Percentiles rank a stretch among this genome's conserved stretches.
Evolutionary conservation across 2,888 invertebrate genomes (phyloP).

Genomic region (Eupithecia inturbata): DNA sequence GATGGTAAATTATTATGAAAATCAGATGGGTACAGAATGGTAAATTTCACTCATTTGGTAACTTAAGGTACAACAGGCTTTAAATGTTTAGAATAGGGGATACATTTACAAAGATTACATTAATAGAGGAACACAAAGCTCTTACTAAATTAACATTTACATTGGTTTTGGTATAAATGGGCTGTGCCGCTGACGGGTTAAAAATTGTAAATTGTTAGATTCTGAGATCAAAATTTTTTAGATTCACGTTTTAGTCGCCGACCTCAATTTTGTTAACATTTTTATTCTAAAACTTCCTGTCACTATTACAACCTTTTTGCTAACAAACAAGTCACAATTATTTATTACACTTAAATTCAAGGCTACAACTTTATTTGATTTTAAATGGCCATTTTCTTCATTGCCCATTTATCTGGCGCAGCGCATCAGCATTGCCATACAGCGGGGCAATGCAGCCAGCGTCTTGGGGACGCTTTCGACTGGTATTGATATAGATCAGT

Average conservation of each 20-base stretch:
- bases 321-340: neutral
- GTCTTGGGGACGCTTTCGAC: too few relatives aligned
- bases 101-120: conserved; percentile 66
- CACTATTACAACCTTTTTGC: neutral
- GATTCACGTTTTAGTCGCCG: conserved; percentile 54
- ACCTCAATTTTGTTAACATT: neutral
- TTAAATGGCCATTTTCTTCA: neutral
- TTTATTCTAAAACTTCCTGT: neutral
- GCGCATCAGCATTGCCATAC: too few relatives aligned
- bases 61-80: conserved; percentile 33
- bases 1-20: conserved; percentile 15
- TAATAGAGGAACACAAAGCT: conserved; percentile 77
- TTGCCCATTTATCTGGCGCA: neutral
- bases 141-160: conserved; percentile 64
- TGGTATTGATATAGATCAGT: too few relatives aligned
- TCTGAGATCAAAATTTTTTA: conserved; percentile 76
- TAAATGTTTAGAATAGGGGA: conserved; percentile 29
- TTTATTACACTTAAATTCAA: neutral
- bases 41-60: conserved; percentile 36
- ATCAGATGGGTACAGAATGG: conserved; percentile 16
- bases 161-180: conserved; percentile 78
- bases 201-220: conserved; percentile 52
- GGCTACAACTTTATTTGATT: neutral
- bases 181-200: conserved; percentile 58
- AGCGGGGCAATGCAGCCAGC: too few relatives aligned